Evolutionary conservation across 2,113 vertebrate genomes (phyloP).

Genomic region (Hyperoodon ampullatus): DNA sequence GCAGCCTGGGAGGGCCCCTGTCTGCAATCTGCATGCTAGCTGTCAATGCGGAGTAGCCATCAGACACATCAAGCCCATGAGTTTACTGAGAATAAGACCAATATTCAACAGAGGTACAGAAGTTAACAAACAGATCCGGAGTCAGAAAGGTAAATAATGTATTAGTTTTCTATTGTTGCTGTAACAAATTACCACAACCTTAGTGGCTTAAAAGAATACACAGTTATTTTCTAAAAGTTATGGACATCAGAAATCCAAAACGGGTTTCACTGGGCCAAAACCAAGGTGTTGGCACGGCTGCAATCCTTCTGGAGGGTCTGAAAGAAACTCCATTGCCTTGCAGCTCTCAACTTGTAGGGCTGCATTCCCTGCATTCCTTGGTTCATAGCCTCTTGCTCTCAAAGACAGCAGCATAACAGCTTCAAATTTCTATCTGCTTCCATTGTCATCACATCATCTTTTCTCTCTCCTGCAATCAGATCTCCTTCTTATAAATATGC

Average conservation of each 20-base stretch:
- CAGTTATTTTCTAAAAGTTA: background rate
- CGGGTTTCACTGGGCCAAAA: background rate
- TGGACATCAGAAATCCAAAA: background rate
- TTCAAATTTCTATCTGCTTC: background rate
- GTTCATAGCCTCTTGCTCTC: background rate
- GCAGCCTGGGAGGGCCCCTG: too few relatives aligned
- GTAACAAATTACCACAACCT: background rate
- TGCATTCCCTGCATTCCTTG: background rate
- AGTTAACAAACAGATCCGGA: background rate
- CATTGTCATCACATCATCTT: background rate
- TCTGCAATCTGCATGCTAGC: background rate
- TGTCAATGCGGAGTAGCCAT: background rate
- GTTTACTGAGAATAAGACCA: background rate
- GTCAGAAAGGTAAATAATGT: background rate
- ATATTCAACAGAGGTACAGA: background rate
- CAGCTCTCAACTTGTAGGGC: background rate
- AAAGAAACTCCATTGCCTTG: background rate
- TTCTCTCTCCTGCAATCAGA: background rate
- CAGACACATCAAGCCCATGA: background rate
- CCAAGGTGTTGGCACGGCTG: background rate
- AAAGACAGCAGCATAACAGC: background rate
- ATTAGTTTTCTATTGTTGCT: background rate
- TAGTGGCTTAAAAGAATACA: background rate
- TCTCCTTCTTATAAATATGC: background rate
- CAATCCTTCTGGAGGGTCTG: fast-evolving